phyloP scores from a whole-genome alignment of 1,140 invertebrate genomes.

The Gonioctena quinquepunctata region DNA sequence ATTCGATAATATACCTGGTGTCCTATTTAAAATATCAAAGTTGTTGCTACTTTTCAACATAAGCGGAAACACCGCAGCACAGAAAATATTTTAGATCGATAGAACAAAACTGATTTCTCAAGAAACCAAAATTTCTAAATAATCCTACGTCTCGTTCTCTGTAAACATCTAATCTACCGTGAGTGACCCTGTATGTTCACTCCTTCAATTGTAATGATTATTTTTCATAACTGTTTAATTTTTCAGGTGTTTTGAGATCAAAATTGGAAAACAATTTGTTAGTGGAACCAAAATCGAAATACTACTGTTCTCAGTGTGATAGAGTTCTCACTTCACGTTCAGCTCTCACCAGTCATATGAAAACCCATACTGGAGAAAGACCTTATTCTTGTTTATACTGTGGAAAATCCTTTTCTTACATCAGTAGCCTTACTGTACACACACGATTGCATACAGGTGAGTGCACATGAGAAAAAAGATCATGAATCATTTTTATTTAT shows the following conservation, averaged over 20 bases:
- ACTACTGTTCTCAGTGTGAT: not conserved
- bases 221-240: not conserved
- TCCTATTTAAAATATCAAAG: too few relatives aligned
- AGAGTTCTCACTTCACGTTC: slow-evolving; percentile 3
- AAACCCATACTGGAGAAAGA: slow-evolving; percentile 13
- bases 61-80: too few relatives aligned
- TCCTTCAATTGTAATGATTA: not conserved
- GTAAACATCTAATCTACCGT: not conserved
- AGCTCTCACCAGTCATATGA: slow-evolving; percentile 4
- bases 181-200: not conserved
- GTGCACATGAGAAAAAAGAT: not conserved
- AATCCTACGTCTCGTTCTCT: not conserved
- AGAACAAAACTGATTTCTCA: not conserved
- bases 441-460: slow-evolving; percentile 12
- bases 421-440: slow-evolving; percentile 10
- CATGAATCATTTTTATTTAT: not conserved
- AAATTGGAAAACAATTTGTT: not conserved
- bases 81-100: too few relatives aligned
- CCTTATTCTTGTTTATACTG: not conserved
- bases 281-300: not conserved
- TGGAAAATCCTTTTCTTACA: slow-evolving; percentile 4
- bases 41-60: too few relatives aligned
- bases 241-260: not conserved
- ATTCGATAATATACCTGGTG: too few relatives aligned
- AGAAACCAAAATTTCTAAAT: not conserved